These are phyloP conservation scores for Caenorhabditis imperialis DNA, from an alignment of 2,888 invertebrate species.

Conservation along the genomic window DNA sequence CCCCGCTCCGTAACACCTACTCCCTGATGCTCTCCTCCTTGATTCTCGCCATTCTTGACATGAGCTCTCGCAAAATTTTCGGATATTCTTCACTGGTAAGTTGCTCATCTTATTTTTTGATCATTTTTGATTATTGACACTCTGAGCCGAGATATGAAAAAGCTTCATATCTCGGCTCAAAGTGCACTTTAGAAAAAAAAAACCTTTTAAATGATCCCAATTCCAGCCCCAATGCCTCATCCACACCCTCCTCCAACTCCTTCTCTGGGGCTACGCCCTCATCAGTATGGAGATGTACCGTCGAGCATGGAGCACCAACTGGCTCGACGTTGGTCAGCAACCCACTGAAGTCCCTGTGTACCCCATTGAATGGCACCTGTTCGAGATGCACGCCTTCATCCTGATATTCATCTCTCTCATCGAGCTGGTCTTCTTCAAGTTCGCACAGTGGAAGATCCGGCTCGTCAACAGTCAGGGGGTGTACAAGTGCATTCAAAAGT, in stretches of 20 bases:
- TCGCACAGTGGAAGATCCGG: slow-evolving; percentile 6
- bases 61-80: slow-evolving; percentile 15
- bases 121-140: too few relatives aligned
- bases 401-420: slow-evolving; percentile 26
- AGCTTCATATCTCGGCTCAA: too few relatives aligned
- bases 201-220: not conserved
- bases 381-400: slow-evolving; percentile 29
- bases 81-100: slow-evolving; percentile 4
- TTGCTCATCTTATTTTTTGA: too few relatives aligned
- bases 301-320: slow-evolving; percentile 13
- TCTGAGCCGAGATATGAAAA: too few relatives aligned
- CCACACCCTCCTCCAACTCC: slow-evolving; percentile 28
- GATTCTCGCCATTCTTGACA: slow-evolving; percentile 26
- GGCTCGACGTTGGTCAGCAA: slow-evolving; percentile 3
- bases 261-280: slow-evolving; percentile 23
- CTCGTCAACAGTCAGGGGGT: slow-evolving; percentile 43
- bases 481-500: slow-evolving; percentile 37
- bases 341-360: slow-evolving; percentile 34
- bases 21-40: slow-evolving; percentile 34
- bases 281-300: slow-evolving; percentile 24
- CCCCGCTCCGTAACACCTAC: slow-evolving; percentile 29
- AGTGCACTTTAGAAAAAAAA: too few relatives aligned
- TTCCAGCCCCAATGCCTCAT: slow-evolving; percentile 36
- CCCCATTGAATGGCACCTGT: slow-evolving; percentile 22
- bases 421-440: slow-evolving; percentile 22